phyloP scores from a whole-genome alignment of 2,888 invertebrate genomes.

The Apotomis turbidana region DNA sequence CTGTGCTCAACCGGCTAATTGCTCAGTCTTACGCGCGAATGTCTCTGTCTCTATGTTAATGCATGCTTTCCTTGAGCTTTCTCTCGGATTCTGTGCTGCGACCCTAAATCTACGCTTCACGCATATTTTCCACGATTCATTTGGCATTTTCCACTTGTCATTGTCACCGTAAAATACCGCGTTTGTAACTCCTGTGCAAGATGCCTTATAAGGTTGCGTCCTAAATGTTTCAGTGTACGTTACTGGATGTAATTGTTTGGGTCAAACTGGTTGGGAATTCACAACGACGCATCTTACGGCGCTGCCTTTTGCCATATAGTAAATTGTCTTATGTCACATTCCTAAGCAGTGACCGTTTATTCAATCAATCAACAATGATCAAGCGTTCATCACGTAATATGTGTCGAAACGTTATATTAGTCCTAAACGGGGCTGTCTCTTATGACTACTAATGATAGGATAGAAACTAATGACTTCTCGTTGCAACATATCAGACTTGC shows the following conservation, averaged over 20 bases:
- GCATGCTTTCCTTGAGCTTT: constrained; percentile 42
- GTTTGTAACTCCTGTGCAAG: constrained; percentile 42
- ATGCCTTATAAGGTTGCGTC: constrained; percentile 51
- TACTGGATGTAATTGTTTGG: constrained; percentile 52
- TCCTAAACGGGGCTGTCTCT: constrained; percentile 53
- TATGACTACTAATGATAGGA: constrained; percentile 52
- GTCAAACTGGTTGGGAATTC: constrained; percentile 48
- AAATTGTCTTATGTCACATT: constrained; percentile 21
- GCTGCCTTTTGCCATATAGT: neutral
- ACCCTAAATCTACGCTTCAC: constrained; percentile 29
- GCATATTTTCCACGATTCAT: constrained; percentile 24
- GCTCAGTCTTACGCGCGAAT: constrained; percentile 59
- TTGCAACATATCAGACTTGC: constrained; percentile 23
- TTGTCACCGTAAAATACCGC: constrained; percentile 15
- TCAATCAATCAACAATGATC: constrained; percentile 45
- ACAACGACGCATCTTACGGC: neutral
- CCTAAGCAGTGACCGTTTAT: constrained; percentile 9
- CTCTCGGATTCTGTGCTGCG: constrained; percentile 40
- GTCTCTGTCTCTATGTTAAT: constrained; percentile 42
- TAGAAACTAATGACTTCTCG: constrained; percentile 15
- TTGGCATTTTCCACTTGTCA: constrained; percentile 12
- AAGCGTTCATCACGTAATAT: constrained; percentile 53
- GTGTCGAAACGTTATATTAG: constrained; percentile 57
- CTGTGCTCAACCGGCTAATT: constrained; percentile 69
- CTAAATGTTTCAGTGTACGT: constrained; percentile 51